A percentile compares a stretch with the other conserved stretches of the same genome.
Conservation (phyloP, 2,797 vertebrate genomes). For the Urophycis tenuis region DNA sequence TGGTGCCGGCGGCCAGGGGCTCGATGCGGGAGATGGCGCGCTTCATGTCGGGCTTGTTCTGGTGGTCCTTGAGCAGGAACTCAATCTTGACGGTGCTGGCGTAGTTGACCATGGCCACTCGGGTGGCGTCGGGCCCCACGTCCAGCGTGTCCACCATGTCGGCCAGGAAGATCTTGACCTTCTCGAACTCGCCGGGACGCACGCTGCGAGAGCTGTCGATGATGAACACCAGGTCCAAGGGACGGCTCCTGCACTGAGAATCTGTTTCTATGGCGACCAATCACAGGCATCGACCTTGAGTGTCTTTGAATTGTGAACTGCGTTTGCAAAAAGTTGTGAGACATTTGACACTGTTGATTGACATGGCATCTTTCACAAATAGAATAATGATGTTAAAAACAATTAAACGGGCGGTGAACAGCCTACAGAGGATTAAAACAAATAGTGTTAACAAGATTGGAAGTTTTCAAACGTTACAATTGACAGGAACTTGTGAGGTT, state of each 20-base stretch:
- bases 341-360: conserved; percentile 17
- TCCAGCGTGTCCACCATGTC: conserved; percentile 89
- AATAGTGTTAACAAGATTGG: background rate
- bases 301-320: conserved; percentile 20
- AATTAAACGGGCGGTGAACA: background rate
- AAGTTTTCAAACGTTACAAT: conserved; percentile 37
- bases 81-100: conserved; percentile 92
- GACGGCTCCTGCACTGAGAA: conserved; percentile 76
- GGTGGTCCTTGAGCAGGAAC: conserved; percentile 86
- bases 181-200: conserved; percentile 89
- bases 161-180: conserved; percentile 92
- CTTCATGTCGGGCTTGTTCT: conserved; percentile 78
- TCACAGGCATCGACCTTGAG: conserved; percentile 50
- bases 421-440: conserved; percentile 14
- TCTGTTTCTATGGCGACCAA: conserved; percentile 66
- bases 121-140: conserved; percentile 78
- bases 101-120: conserved; percentile 90
- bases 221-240: conserved; percentile 89
- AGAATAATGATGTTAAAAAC: conserved; percentile 21
- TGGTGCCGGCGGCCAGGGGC: conserved; percentile 91
- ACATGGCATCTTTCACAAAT: conserved; percentile 14
- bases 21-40: conserved; percentile 81
- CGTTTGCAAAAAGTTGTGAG: conserved; percentile 6
- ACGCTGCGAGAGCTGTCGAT: conserved; percentile 96
- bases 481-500: conserved; percentile 16